Percentiles rank a stretch among this genome's conserved stretches.
phyloP scores from a whole-genome alignment of 2,113 vertebrate genomes.

The Gavialis gangeticus region DNA sequence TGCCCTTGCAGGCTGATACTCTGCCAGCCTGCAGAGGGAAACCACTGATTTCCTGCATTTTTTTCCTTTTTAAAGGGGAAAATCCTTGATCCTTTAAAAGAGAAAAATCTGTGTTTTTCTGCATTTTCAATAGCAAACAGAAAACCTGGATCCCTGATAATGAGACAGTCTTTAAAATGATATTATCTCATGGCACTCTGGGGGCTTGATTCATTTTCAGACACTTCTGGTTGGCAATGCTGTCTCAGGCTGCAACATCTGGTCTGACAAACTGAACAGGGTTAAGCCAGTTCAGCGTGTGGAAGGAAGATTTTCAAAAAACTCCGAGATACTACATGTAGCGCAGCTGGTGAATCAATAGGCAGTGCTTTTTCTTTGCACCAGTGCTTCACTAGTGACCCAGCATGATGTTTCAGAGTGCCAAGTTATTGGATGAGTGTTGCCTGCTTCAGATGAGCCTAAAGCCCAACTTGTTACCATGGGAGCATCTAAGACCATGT shows the following conservation, averaged over 20 bases:
- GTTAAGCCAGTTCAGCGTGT: not conserved
- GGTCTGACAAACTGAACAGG: not conserved
- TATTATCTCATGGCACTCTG: not conserved
- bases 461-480: not conserved
- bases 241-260: not conserved
- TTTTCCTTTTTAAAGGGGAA: no score
- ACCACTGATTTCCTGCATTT: no score
- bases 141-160: no score
- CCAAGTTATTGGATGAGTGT: no score
- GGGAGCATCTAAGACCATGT: not conserved
- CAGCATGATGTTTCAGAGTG: not conserved
- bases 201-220: not conserved
- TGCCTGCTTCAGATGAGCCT: not conserved
- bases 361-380: not conserved
- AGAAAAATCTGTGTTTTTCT: no score
- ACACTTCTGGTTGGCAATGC: not conserved
- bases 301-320: not conserved
- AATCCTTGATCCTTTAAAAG: no score
- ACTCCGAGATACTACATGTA: not conserved
- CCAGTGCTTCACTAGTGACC: not conserved
- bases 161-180: no score
- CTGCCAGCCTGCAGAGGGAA: no score
- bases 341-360: not conserved
- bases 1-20: no score
- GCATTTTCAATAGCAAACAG: no score